Evolutionary conservation across 2,797 vertebrate genomes (phyloP).

Genomic region (Columba guinea): DNA sequence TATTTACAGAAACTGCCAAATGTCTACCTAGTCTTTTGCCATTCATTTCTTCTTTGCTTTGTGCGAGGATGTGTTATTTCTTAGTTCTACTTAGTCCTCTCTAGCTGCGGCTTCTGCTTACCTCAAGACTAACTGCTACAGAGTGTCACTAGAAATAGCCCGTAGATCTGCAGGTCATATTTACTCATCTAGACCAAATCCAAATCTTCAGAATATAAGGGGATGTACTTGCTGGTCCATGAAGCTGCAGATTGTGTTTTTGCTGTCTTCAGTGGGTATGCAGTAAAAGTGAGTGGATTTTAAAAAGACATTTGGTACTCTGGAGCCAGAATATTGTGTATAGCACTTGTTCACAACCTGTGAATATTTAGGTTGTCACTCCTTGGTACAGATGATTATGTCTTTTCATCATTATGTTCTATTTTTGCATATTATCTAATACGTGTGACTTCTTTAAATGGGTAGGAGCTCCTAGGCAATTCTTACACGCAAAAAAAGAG

Average conservation of each 20-base stretch:
- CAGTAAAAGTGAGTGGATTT: neutral
- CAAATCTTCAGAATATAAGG: neutral
- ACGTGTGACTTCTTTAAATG: neutral
- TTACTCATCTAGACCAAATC: neutral
- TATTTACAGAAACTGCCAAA: neutral
- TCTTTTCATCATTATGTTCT: neutral
- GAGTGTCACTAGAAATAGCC: neutral
- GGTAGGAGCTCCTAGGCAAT: neutral
- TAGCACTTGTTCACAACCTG: neutral
- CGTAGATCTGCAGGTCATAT: neutral
- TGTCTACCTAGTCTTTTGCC: neutral
- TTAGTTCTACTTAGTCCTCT: neutral
- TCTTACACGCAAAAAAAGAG: neutral
- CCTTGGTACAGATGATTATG: neutral
- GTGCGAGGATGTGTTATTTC: neutral
- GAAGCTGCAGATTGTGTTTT: neutral
- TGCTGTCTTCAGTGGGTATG: neutral
- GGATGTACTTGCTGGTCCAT: neutral
- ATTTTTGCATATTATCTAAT: neutral
- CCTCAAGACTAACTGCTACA: accelerated
- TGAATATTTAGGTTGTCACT: neutral
- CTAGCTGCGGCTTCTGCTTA: neutral
- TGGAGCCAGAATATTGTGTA: neutral
- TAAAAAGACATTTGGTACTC: neutral
- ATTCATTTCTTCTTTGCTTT: neutral